A percentile compares a stretch with the other conserved stretches of the same genome.
phyloP scores from a whole-genome alignment of 2,113 vertebrate genomes.

The Telmatochromis sp. region DNA sequence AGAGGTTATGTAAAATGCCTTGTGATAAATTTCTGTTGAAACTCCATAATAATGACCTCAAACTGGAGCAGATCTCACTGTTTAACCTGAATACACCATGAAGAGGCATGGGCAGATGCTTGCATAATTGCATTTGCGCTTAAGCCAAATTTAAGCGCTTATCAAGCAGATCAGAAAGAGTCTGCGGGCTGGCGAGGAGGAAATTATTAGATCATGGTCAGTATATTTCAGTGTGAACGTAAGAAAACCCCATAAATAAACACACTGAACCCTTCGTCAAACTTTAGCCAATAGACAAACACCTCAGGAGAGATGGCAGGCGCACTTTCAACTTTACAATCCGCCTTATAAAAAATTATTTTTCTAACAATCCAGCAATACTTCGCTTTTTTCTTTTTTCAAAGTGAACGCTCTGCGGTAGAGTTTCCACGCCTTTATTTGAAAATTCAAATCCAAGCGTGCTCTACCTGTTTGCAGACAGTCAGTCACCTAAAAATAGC shows the following conservation, averaged over 20 bases:
- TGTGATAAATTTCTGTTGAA: neutral
- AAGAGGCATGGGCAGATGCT: neutral
- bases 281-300: neutral
- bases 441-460: neutral
- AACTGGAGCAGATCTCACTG: neutral
- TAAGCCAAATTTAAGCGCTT: neutral
- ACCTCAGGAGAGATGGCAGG: neutral
- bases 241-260: neutral
- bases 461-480: neutral
- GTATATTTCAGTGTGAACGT: neutral
- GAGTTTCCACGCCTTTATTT: neutral
- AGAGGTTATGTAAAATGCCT: neutral
- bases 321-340: neutral
- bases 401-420: neutral
- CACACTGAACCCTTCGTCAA: neutral
- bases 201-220: neutral
- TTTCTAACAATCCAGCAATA: neutral
- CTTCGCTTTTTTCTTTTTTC: neutral
- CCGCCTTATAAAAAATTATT: neutral
- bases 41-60: neutral
- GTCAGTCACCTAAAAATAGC: conserved; percentile 9
- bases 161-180: neutral
- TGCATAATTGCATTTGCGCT: neutral
- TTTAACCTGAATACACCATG: neutral
- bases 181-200: neutral